Base-by-base conservation (phyloP, 2,888 invertebrate species). In the Eurytoma californica region DNA sequence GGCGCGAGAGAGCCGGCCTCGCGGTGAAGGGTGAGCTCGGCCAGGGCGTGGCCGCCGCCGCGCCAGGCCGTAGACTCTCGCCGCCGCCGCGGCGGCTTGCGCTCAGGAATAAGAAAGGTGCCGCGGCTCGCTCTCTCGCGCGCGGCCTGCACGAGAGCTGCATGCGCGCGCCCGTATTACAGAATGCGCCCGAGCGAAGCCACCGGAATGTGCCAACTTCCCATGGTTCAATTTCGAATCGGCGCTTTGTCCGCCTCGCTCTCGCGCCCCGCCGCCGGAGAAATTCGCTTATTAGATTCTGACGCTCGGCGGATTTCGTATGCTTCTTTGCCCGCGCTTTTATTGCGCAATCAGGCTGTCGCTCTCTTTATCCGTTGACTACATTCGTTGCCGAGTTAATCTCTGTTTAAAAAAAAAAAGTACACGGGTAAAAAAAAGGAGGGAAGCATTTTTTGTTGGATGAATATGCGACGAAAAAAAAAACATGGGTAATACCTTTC, bases 101-200 rank as follows among this genome's bases (percentile, higher is more conserved):
- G 49, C 72, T 82, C 84, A 85, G 84, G 86, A 87, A 87, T 86
- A 89, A 87, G 88, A 88, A 88, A 89, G 89, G 88, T 86, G 85
- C 84, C 86, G 82, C 82, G 84, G 74, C 63, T 63, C 63, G 55
- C 51, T 30, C 39, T 39, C 39, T 39, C 39, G 7, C 39, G 39
- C 1, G 24, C 12, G 20, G 63, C 47, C 3, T 16, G 55, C 16
- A 53, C 58, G 30, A 55, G 55, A 77, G 84, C 84, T 83, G 82
- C 84, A 84, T 83, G 82, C 84, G 84, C 86, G 86, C 86, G 85
- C 85, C 83, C 82, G 83, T 84, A 84, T 79, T 80, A 69, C 73
- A 55, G 73, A 79, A 68, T 60, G 69, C 63, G 70, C 63, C 57
- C 63, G 69, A 72, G 81, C 84, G 83, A 86, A 85, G 86, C 87